Evolutionary conservation across 2,797 vertebrate species (phyloP), one percentile per base, ranked within the genome.

Genomic region (Pantherophis alleghaniensis): DNA sequence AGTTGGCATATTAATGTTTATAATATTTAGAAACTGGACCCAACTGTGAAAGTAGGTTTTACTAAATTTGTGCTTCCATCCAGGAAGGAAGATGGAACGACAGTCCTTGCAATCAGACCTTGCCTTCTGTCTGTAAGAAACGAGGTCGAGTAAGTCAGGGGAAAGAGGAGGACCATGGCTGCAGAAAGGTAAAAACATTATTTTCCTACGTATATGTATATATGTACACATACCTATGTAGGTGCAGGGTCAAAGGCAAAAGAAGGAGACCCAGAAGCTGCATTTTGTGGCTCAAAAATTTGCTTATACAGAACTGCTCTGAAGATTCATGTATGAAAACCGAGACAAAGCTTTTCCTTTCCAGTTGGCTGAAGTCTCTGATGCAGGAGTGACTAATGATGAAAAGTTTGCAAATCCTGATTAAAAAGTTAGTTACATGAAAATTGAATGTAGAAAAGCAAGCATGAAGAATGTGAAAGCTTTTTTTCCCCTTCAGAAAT

Each of bases 41-140:
- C 32, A 20, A 2, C 24, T 88, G 56, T 83, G 47, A 37, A 42
- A 60, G 37, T 61, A 22, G 14, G 7, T 59, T 74, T 59, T 22
- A 13, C n/a, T 88, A n/a, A 91, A 7, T 12, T 28, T 95, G 90
- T 91, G 74, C 86, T 42, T 3, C 18, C 91, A 16, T 96, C 95
- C 97, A 99, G 99, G 99, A 99, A 79, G 99, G 99, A 79, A 98
- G 99, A 93, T 99, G 99, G 99, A 99, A 99, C 0, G 99, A 99
- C 97, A 99, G 98, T 95, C 99, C 99, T 0, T 99, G 99, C 97
- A 99, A 99, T 97, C 97, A 98, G 96, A 99, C 98, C 32, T 97
- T 99, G 96, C 98, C 99, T 0, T 99, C 98, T 96, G 98, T 99
- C 98, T 99, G 99, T 95, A 99, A 99, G 98, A 99, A 99, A 94